A percentile compares a stretch with the other conserved stretches of the same genome.
Evolutionary conservation across 1,140 invertebrate genomes (phyloP).

Genomic region (Pseudomyrmex cubaensis): DNA sequence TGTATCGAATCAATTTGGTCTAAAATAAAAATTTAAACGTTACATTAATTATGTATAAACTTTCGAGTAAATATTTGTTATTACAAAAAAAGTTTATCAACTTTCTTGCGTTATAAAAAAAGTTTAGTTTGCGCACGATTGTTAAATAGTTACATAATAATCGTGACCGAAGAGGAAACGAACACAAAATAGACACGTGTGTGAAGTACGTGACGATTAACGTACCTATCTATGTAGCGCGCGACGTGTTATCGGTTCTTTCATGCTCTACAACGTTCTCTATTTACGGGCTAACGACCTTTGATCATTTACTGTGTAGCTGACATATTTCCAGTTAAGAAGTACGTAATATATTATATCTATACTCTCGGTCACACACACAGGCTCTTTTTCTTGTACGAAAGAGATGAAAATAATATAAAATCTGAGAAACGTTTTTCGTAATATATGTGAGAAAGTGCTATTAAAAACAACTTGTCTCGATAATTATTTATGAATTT

Average conservation of each 20-base stretch:
- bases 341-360: slow-evolving; percentile 55
- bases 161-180: not conserved
- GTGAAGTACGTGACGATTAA: not conserved
- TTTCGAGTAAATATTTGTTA: not conserved
- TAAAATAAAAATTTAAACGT: not conserved
- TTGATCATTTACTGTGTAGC: slow-evolving; percentile 56
- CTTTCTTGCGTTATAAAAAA: not conserved
- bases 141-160: slow-evolving; percentile 25
- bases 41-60: not conserved
- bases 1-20: not conserved
- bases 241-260: slow-evolving; percentile 55
- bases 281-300: slow-evolving; percentile 48
- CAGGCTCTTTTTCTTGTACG: not conserved
- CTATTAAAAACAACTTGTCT: too few relatives aligned
- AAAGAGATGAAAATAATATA: slow-evolving; percentile 34
- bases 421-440: slow-evolving; percentile 16
- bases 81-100: not conserved
- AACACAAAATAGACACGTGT: slow-evolving; percentile 12
- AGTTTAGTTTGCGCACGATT: not conserved
- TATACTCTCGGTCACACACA: not conserved
- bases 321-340: slow-evolving; percentile 52
- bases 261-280: slow-evolving; percentile 55
- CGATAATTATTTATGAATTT: too few relatives aligned
- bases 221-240: not conserved
- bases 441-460: too few relatives aligned